phyloP scores from a whole-genome alignment of 2,888 invertebrate genomes.

The Drosophila multiciliata region DNA sequence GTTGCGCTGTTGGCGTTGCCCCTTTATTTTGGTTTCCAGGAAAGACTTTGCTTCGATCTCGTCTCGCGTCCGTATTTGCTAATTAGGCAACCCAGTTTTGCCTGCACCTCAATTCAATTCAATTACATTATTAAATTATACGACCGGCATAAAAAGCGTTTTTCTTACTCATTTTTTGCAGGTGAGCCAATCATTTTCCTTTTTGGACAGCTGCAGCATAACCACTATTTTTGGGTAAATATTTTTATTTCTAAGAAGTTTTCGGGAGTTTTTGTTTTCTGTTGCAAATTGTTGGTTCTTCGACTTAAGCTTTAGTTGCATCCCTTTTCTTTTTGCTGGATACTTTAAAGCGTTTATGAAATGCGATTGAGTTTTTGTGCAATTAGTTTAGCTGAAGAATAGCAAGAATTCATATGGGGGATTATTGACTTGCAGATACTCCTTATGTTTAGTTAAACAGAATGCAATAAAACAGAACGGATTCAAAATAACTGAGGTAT shows the following conservation, averaged over 20 bases:
- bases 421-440: background rate
- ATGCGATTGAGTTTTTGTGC: background rate
- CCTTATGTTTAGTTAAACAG: background rate
- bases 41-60: conserved; percentile 39
- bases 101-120: conserved; percentile 11
- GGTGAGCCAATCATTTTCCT: conserved; percentile 59
- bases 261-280: conserved; percentile 35
- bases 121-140: conserved; percentile 52
- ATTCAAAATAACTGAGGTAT: too few species aligned
- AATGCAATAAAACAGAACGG: background rate
- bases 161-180: conserved; percentile 52
- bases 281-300: conserved; percentile 38
- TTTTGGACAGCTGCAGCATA: conserved; percentile 30
- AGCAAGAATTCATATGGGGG: background rate
- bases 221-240: conserved; percentile 47
- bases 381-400: background rate
- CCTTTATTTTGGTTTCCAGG: conserved; percentile 38
- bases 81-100: conserved; percentile 54
- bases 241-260: conserved; percentile 43
- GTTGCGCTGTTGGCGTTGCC: conserved; percentile 15
- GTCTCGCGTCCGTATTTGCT: conserved; percentile 20
- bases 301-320: conserved; percentile 18
- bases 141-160: conserved; percentile 25
- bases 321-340: conserved; percentile 5
- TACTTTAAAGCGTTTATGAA: background rate